phyloP scores from a whole-genome alignment of 2,888 invertebrate species.

The Stenotaenia linearis region DNA sequence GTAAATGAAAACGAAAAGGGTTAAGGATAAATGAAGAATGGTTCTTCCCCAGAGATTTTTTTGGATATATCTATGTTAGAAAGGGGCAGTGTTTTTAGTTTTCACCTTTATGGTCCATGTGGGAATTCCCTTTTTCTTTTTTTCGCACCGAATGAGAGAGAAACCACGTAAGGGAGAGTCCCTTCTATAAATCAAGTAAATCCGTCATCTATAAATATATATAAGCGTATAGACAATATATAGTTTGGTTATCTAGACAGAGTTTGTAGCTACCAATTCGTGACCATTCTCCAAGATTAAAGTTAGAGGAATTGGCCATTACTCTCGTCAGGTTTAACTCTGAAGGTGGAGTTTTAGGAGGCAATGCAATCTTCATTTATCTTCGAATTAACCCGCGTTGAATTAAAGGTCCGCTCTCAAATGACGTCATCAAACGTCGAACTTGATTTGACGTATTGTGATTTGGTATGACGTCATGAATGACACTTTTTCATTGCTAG shows the following conservation, averaged over 20 bases:
- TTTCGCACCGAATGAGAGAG: slow-evolving; percentile 9
- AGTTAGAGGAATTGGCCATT: slow-evolving; percentile 6
- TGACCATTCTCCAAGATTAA: slow-evolving; percentile 12
- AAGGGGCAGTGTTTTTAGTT: slow-evolving; percentile 4
- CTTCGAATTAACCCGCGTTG: background rate
- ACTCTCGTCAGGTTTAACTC: background rate
- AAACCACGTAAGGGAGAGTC: background rate
- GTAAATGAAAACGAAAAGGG: background rate
- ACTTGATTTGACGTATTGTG: background rate
- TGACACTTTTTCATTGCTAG: background rate
- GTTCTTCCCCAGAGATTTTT: background rate
- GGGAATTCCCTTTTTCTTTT: background rate
- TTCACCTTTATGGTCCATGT: background rate
- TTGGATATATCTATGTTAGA: background rate
- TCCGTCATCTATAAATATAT: slow-evolving; percentile 10
- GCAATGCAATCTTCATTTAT: slow-evolving; percentile 16
- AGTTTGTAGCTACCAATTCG: background rate
- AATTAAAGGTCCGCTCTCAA: background rate
- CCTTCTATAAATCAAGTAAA: slow-evolving; percentile 21
- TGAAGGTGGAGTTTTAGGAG: slow-evolving; percentile 17
- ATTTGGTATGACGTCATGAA: background rate
- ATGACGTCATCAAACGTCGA: background rate
- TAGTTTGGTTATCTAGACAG: background rate
- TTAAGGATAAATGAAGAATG: background rate
- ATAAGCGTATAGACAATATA: background rate